phyloP scores from a whole-genome alignment of 2,797 vertebrate genomes.

The Hylomyscus alleni region DNA sequence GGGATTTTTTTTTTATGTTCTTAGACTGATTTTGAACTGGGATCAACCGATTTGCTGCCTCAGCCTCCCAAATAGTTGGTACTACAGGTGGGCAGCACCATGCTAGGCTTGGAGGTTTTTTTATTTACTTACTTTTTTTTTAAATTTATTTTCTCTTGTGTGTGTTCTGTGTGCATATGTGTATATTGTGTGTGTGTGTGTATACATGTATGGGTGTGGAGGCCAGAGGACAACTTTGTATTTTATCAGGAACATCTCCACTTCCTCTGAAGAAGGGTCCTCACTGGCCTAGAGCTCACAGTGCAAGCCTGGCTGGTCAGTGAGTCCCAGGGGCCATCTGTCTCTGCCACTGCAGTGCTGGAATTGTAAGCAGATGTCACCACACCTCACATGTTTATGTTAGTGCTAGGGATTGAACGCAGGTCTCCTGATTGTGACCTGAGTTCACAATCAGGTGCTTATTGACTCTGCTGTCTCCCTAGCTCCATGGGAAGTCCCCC shows the following conservation, averaged over 20 bases:
- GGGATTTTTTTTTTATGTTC: not conserved
- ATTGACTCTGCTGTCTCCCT: no score
- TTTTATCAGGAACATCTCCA: not conserved
- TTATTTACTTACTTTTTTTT: not conserved
- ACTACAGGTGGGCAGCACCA: not conserved
- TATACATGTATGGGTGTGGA: not conserved
- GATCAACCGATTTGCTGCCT: not conserved
- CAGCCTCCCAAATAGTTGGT: not conserved
- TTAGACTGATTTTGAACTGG: not conserved
- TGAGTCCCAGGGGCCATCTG: not conserved
- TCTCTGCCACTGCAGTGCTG: not conserved
- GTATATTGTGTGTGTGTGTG: not conserved
- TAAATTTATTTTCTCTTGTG: not conserved
- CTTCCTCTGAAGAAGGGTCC: not conserved
- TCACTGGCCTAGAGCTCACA: not conserved
- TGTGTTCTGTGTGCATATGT: not conserved
- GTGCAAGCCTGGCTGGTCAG: not conserved
- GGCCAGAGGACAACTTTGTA: not conserved
- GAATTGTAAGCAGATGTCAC: not conserved
- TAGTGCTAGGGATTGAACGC: not conserved
- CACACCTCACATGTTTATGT: no score
- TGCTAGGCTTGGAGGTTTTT: not conserved
- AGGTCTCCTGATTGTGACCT: not conserved
- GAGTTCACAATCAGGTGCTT: not conserved
- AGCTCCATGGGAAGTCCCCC: not conserved